Conservation (phyloP, 2,888 invertebrate species). For the Hypercompe scribonia region DNA sequence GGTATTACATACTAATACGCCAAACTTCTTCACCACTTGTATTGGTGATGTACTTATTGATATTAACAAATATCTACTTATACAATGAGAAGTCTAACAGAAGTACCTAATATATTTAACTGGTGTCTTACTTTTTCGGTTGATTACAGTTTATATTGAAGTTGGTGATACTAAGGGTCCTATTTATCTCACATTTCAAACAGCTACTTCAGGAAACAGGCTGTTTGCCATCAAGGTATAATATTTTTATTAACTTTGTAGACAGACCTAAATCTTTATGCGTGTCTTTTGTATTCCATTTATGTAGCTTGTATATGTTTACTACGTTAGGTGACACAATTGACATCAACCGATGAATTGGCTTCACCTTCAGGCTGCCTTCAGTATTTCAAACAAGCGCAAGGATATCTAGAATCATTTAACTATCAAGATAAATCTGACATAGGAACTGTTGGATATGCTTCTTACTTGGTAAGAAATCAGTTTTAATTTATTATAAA, state of each 20-base stretch:
- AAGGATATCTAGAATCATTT: slow-evolving; percentile 89
- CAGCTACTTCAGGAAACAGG: slow-evolving; percentile 83
- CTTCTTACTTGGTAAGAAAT: slow-evolving; percentile 88
- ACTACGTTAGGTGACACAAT: slow-evolving; percentile 71
- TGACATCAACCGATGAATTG: slow-evolving; percentile 66
- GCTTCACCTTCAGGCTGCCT: slow-evolving; percentile 88
- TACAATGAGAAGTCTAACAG: background rate
- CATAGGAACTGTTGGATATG: slow-evolving; percentile 82
- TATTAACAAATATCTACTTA: background rate
- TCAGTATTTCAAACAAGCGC: slow-evolving; percentile 88
- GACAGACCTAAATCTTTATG: background rate
- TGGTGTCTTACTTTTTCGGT: background rate
- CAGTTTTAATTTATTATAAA: background rate
- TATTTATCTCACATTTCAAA: slow-evolving; percentile 88
- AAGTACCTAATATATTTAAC: background rate
- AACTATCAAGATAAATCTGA: slow-evolving; percentile 89
- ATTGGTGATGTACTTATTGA: too few relatives aligned
- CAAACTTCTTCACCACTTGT: too few relatives aligned
- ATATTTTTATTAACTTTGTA: background rate
- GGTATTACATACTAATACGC: too few relatives aligned
- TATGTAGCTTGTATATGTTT: background rate
- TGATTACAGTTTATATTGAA: slow-evolving; percentile 89
- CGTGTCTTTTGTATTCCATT: background rate
- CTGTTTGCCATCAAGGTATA: slow-evolving; percentile 88
- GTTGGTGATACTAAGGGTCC: slow-evolving; percentile 88